Base-by-base conservation (phyloP, 2,797 vertebrate species). In the Rhadinocentrus ornatus region DNA sequence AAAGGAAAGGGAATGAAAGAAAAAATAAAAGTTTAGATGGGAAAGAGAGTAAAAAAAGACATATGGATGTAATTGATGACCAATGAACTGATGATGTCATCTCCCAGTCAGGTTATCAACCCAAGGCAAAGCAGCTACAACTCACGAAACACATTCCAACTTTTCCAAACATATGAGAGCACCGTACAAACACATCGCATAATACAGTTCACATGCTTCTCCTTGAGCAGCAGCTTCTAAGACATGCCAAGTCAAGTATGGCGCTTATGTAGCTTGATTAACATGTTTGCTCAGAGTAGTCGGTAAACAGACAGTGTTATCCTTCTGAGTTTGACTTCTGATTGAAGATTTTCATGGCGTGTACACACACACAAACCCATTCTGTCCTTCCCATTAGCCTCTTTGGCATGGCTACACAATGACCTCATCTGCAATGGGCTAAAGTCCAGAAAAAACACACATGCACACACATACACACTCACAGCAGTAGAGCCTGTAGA, bases 41-140 rank as follows among this genome's bases (percentile, higher is more conserved):
- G 68, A 53, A 22, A 69, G 59, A 37, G 62, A 73, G 65, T 60
- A 52, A 65, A 12, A 29, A 78, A 78, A 31, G 55, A 89, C 93
- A 93, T 92, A 89, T 94, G 93, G 92, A 90, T 93, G 90, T 86
- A 89, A 93, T 94, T 93, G 89, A 83, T 80, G 77, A 73, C 68
- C 73, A 50, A 84, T 81, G 82, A 89, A 88, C 73, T 86, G 84
- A 87, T 94, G 93, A 94, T 90, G 92, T 94, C 91, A 94, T 92
- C 86, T 89, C 87, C 70, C 84, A 89, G 91, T 93, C 91, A 93
- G 93, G 92, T 94, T 94, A 94, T 94, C 93, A 88, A 87, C 91
- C 86, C 82, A 77, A 89, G 90, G 91, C 89, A 83, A 81, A 78
- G 67, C 78, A 53, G 90, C 81, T 81, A 81, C 83, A 78, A 83